phyloP scores from a whole-genome alignment of 2,113 vertebrate genomes.

The Romanogobio albipinnatus region DNA sequence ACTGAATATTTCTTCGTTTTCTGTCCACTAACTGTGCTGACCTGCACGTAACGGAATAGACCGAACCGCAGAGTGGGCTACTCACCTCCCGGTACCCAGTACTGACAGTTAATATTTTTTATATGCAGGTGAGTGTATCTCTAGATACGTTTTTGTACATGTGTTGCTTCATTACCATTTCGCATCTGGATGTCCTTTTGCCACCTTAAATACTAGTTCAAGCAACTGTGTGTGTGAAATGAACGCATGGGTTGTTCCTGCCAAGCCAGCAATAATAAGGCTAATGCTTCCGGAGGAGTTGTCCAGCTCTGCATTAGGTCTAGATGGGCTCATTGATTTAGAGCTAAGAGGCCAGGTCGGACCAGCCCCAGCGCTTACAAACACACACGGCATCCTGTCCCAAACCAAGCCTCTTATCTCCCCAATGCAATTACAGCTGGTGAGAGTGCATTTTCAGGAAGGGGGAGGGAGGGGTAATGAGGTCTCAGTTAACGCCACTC shows the following conservation, averaged over 20 bases:
- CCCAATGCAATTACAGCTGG: slow-evolving; percentile 97
- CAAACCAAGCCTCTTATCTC: slow-evolving; percentile 92
- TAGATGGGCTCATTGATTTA: slow-evolving; percentile 96
- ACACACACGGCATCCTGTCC: slow-evolving; percentile 88
- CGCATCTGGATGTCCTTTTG: neutral
- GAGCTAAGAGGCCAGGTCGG: slow-evolving; percentile 83
- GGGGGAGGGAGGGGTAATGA: slow-evolving; percentile 54
- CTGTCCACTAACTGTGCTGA: slow-evolving; percentile 38
- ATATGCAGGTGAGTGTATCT: slow-evolving; percentile 30
- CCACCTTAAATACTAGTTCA: slow-evolving; percentile 27
- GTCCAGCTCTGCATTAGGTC: slow-evolving; percentile 94
- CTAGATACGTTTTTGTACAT: neutral
- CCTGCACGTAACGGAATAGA: slow-evolving; percentile 11
- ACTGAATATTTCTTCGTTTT: slow-evolving; percentile 19
- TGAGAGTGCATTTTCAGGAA: slow-evolving; percentile 99
- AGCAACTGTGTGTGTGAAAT: slow-evolving; percentile 4
- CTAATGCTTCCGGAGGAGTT: slow-evolving; percentile 98
- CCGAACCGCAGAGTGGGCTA: slow-evolving; percentile 19
- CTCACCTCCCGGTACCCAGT: neutral
- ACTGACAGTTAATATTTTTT: slow-evolving; percentile 26
- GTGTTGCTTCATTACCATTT: neutral
- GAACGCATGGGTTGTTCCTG: slow-evolving; percentile 74
- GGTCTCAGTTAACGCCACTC: slow-evolving; percentile 60
- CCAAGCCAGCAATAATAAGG: slow-evolving; percentile 91
- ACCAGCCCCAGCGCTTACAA: slow-evolving; percentile 70